These are phyloP conservation scores for Chrysopilus asiliformis DNA, from an alignment of 2,888 invertebrate genomes.

Conservation along the genomic window DNA sequence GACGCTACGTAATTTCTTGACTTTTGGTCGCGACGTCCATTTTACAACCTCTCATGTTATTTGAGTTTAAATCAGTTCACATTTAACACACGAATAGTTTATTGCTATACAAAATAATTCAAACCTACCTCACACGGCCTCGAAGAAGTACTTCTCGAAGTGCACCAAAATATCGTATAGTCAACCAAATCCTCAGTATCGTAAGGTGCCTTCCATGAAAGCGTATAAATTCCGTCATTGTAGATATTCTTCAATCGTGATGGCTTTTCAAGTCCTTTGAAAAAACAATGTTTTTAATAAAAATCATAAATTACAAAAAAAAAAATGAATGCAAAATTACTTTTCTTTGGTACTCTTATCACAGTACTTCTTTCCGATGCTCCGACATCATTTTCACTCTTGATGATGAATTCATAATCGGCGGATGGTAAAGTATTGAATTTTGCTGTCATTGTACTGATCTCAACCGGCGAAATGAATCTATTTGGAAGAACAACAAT, in stretches of 20 bases:
- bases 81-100: neutral
- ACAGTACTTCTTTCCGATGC: neutral
- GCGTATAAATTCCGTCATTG: slow-evolving; percentile 54
- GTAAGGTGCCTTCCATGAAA: slow-evolving; percentile 56
- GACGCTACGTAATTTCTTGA: no score
- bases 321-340: neutral
- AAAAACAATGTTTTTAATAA: neutral
- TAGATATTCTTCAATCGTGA: slow-evolving; percentile 57
- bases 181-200: slow-evolving; percentile 37
- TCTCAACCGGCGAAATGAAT: slow-evolving; percentile 2
- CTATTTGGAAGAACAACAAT: neutral
- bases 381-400: slow-evolving; percentile 31
- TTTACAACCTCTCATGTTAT: no score
- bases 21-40: no score
- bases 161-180: slow-evolving; percentile 76
- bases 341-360: slow-evolving; percentile 3
- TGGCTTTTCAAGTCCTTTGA: slow-evolving; percentile 32
- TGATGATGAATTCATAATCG: slow-evolving; percentile 38
- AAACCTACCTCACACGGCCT: slow-evolving; percentile 42
- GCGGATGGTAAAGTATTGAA: slow-evolving; percentile 4
- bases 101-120: neutral
- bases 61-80: no score
- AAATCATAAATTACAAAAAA: neutral
- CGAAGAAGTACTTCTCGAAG: slow-evolving; percentile 41
- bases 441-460: slow-evolving; percentile 7